Conservation (phyloP, 2,113 vertebrate genomes). For the Datnioides undecimradiatus region DNA sequence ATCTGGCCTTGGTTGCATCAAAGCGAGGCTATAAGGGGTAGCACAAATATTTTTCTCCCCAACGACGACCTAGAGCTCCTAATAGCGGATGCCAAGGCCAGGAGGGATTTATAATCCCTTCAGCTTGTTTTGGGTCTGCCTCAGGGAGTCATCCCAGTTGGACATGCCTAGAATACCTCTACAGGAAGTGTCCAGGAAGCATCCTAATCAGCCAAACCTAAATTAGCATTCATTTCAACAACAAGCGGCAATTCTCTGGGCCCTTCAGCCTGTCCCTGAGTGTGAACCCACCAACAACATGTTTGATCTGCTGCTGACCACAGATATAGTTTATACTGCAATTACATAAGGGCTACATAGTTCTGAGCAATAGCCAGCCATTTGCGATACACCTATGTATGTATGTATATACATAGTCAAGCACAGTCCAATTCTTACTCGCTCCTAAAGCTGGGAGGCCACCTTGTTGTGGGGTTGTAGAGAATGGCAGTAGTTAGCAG, state of each 20-base stretch:
- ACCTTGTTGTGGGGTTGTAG: too few species aligned
- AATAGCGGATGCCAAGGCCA: constrained; percentile 1
- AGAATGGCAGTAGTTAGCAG: too few species aligned
- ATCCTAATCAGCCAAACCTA: constrained; percentile 10
- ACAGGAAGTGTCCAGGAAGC: constrained; percentile 1
- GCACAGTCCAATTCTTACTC: too few species aligned
- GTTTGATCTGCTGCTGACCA: neutral
- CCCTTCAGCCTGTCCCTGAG: neutral
- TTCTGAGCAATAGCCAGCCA: neutral
- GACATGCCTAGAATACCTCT: constrained; percentile 22
- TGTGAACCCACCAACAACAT: neutral
- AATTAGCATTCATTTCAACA: constrained; percentile 15
- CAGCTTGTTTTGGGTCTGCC: neutral
- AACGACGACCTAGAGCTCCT: neutral
- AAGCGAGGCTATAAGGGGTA: neutral
- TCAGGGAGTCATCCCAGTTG: neutral
- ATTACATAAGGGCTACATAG: neutral
- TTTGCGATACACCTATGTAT: too few species aligned
- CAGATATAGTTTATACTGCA: neutral
- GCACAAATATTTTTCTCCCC: neutral
- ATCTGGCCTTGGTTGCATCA: neutral
- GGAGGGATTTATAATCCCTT: constrained; percentile 19
- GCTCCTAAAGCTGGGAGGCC: too few species aligned
- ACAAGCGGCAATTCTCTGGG: neutral
- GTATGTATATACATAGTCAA: too few species aligned